Evolutionary conservation across 2,797 vertebrate species (phyloP).

Genomic region (Myotis findleyi): DNA sequence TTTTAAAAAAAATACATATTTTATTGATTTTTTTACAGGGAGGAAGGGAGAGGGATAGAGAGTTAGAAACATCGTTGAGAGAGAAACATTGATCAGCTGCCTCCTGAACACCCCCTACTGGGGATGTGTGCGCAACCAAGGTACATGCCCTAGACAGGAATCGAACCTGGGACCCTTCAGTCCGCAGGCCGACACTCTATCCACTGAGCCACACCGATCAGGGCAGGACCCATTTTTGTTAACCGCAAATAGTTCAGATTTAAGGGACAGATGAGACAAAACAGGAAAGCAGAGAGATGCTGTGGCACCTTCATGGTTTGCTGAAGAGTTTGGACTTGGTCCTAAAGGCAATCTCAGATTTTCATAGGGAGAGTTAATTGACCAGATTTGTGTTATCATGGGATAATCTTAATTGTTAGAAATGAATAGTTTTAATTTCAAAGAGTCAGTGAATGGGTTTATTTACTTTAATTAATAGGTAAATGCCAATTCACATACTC

Average conservation of each 20-base stretch:
- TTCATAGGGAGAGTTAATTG: not conserved
- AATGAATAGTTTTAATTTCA: constrained; percentile 63
- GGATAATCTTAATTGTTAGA: not conserved
- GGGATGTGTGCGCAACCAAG: no score
- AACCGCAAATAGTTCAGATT: not conserved
- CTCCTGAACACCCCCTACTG: no score
- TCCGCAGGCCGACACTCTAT: no score
- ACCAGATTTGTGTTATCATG: not conserved
- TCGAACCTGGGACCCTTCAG: no score
- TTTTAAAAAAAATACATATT: not conserved
- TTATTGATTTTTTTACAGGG: no score
- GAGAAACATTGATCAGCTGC: no score
- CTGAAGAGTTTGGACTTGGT: not conserved
- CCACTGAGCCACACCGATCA: no score
- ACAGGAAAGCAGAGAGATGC: not conserved
- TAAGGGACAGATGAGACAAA: not conserved
- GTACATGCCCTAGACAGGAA: no score
- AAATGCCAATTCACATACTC: not conserved
- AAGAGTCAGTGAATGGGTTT: constrained; percentile 8
- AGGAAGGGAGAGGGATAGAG: no score
- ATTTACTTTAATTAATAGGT: constrained; percentile 36
- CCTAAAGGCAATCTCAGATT: not conserved
- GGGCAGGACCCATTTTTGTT: constrained; percentile 2
- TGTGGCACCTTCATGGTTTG: not conserved
- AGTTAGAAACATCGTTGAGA: no score